Percentiles rank a stretch among this genome's conserved stretches.
Conservation (phyloP, 2,888 invertebrate species). For the Drosophila flavopinicola region DNA sequence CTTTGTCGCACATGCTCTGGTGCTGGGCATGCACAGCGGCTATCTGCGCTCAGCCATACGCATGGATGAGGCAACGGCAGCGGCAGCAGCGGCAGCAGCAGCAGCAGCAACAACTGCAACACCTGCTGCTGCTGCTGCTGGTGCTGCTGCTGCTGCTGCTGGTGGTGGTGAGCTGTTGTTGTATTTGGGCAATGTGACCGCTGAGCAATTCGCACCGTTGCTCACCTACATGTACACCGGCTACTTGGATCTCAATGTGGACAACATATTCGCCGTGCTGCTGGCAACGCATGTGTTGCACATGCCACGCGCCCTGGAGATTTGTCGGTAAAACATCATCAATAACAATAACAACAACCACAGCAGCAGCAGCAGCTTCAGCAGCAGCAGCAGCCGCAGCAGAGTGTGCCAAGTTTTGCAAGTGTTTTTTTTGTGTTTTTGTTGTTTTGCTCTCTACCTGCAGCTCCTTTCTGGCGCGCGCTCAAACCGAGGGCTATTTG, state of each 20-base stretch:
- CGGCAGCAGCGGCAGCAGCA: slow-evolving; percentile 28
- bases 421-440: background rate
- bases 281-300: slow-evolving; percentile 90
- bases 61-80: slow-evolving; percentile 75
- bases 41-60: slow-evolving; percentile 89
- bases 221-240: slow-evolving; percentile 91
- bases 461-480: slow-evolving; percentile 87
- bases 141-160: slow-evolving; percentile 5
- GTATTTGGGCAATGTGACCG: slow-evolving; percentile 86
- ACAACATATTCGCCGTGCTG: slow-evolving; percentile 89
- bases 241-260: slow-evolving; percentile 88
- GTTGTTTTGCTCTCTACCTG: slow-evolving; percentile 7
- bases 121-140: slow-evolving; percentile 8
- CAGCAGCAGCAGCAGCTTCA: no score
- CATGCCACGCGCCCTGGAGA: slow-evolving; percentile 89
- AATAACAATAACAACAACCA: no score
- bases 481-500: slow-evolving; percentile 84
- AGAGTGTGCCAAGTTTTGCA: background rate
- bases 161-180: slow-evolving; percentile 78
- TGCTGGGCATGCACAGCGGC: slow-evolving; percentile 89
- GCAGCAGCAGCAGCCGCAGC: no score
- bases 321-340: slow-evolving; percentile 86
- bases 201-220: slow-evolving; percentile 88
- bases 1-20: slow-evolving; percentile 88
- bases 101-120: slow-evolving; percentile 17